phyloP scores from a whole-genome alignment of 1,140 invertebrate genomes.

The Trichogramma pretiosum region DNA sequence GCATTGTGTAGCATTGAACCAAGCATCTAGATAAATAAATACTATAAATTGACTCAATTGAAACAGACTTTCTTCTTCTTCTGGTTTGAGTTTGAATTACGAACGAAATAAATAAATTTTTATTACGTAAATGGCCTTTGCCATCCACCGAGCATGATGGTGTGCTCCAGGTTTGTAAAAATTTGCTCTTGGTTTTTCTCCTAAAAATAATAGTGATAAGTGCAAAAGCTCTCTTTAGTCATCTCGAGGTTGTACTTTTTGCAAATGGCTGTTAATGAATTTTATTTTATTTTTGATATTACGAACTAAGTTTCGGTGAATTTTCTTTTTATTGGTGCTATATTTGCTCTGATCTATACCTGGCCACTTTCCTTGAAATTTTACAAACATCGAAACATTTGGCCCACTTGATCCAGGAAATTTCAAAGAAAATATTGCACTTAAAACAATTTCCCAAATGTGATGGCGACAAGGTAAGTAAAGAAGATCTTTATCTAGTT shows the following conservation, averaged over 20 bases:
- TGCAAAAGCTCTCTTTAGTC: constrained; percentile 20
- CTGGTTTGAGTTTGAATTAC: constrained; percentile 18
- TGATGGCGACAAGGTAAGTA: constrained; percentile 19
- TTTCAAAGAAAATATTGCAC: constrained; percentile 3
- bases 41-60: constrained; percentile 26
- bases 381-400: constrained; percentile 13
- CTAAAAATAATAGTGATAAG: constrained; percentile 20
- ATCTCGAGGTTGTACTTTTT: constrained; percentile 13
- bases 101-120: constrained; percentile 21
- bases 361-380: constrained; percentile 13
- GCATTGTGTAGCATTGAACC: constrained; percentile 20
- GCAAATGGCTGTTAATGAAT: constrained; percentile 1
- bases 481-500: constrained; percentile 13
- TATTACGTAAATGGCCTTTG: constrained; percentile 24
- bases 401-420: constrained; percentile 14
- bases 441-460: constrained; percentile 14
- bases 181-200: constrained; percentile 8
- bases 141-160: constrained; percentile 24
- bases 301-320: constrained; percentile 1
- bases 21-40: constrained; percentile 23
- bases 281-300: not conserved
- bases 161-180: constrained; percentile 19
- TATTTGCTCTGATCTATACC: constrained; percentile 9
- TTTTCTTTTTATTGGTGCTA: constrained; percentile 7
- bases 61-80: constrained; percentile 21